Conservation (phyloP, 1,140 invertebrate species). For the Galendromus occidentalis region DNA sequence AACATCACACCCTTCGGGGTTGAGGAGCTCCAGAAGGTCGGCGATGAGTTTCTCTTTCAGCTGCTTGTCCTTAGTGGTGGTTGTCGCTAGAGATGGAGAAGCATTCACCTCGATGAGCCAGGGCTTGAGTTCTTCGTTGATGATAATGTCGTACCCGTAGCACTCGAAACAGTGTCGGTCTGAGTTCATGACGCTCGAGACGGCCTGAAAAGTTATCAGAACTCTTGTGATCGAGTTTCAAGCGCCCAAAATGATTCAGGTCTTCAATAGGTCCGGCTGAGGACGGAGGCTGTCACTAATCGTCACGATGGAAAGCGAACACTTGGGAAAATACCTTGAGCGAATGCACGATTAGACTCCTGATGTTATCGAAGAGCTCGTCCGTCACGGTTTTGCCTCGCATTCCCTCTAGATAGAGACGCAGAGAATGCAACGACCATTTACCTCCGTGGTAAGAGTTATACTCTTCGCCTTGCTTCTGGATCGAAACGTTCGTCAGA, state of each 20-base stretch:
- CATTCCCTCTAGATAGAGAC: slow-evolving; percentile 72
- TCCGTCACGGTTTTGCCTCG: slow-evolving; percentile 47
- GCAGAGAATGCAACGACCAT: slow-evolving; percentile 72
- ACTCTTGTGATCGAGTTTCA: background rate
- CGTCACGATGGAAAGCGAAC: background rate
- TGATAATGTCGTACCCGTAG: slow-evolving; percentile 66
- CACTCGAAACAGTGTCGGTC: slow-evolving; percentile 62
- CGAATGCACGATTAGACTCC: slow-evolving; percentile 62
- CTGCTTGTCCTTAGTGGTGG: slow-evolving; percentile 83
- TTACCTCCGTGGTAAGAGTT: slow-evolving; percentile 86
- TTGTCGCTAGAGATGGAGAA: slow-evolving; percentile 78
- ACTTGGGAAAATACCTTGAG: slow-evolving; percentile 48
- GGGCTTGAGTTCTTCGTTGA: slow-evolving; percentile 60
- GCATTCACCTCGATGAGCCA: slow-evolving; percentile 80
- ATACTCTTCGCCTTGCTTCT: slow-evolving; percentile 75
- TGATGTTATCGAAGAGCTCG: slow-evolving; percentile 32
- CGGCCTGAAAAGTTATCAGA: slow-evolving; percentile 7
- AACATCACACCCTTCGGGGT: slow-evolving; percentile 44
- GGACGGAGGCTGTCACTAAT: background rate
- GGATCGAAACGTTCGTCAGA: slow-evolving; percentile 67
- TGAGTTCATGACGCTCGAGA: slow-evolving; percentile 40
- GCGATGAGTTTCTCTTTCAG: slow-evolving; percentile 88
- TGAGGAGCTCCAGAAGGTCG: slow-evolving; percentile 73
- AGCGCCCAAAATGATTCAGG: too few relatives aligned
- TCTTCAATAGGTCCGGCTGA: background rate